These are phyloP conservation scores for Anguilla pacifica DNA, from an alignment of 2,797 vertebrate genomes.

Conservation along the genomic window DNA sequence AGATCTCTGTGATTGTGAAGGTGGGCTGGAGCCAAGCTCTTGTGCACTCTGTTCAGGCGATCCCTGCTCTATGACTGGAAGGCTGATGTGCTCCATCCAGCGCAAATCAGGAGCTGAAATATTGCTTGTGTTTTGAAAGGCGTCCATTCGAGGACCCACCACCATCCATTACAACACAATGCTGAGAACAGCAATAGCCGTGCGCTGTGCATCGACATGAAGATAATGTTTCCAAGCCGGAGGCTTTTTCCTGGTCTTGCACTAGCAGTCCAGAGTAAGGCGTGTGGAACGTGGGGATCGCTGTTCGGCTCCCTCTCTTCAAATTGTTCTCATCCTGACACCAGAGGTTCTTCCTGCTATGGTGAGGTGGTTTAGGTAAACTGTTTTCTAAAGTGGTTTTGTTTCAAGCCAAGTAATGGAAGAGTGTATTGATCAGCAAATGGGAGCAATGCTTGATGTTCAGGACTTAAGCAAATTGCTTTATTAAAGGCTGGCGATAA, in stretches of 20 bases:
- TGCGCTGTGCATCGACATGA: conserved; percentile 23
- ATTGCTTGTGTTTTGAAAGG: conserved; percentile 26
- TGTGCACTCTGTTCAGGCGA: not conserved
- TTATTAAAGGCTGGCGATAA: not conserved
- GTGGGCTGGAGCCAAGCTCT: not conserved
- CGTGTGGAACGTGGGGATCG: not conserved
- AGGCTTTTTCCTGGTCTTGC: not conserved
- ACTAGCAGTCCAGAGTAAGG: not conserved
- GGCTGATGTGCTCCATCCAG: not conserved
- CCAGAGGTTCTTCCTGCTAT: not conserved
- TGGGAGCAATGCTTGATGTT: not conserved
- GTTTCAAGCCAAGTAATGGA: not conserved
- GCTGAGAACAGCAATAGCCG: conserved; percentile 1
- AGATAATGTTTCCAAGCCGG: conserved; percentile 2
- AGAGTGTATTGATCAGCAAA: not conserved
- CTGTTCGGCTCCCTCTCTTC: not conserved
- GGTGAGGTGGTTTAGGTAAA: not conserved
- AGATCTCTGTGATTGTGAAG: conserved; percentile 18
- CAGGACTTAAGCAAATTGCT: not conserved
- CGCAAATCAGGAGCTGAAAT: not conserved
- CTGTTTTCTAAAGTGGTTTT: not conserved
- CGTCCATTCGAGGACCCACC: not conserved
- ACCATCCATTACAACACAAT: conserved; percentile 12
- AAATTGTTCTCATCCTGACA: not conserved
- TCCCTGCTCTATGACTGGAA: not conserved